Percentiles rank a stretch among this genome's conserved stretches.
Evolutionary conservation across 2,113 vertebrate species (phyloP).

Genomic region (Erpornis zantholeuca): DNA sequence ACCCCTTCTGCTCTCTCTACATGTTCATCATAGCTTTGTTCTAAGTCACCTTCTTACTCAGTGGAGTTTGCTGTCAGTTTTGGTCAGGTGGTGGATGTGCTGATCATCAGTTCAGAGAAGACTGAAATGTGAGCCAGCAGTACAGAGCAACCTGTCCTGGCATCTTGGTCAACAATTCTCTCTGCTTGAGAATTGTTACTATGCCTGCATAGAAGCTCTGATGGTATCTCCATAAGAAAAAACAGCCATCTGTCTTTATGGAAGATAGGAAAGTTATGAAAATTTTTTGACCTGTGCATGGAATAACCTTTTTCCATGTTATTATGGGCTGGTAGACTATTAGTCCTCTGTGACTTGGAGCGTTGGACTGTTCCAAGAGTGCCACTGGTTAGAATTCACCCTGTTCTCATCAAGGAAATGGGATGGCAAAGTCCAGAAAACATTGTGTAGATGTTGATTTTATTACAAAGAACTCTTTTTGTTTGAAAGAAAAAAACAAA

Average conservation of each 20-base stretch:
- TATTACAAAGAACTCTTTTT: neutral
- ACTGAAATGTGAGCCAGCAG: neutral
- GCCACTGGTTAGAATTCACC: neutral
- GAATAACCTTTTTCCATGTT: neutral
- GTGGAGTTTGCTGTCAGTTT: neutral
- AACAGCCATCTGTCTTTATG: neutral
- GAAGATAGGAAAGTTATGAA: neutral
- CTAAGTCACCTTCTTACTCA: neutral
- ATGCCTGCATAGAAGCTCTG: neutral
- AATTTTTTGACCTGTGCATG: neutral
- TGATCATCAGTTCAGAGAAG: neutral
- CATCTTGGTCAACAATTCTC: neutral
- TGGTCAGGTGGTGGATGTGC: neutral
- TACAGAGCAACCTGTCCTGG: neutral
- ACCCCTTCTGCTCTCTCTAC: neutral
- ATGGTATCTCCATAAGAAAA: neutral
- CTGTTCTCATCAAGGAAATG: neutral
- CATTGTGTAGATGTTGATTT: neutral
- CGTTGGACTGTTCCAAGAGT: neutral
- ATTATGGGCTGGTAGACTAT: neutral
- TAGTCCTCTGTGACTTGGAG: neutral
- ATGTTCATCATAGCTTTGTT: neutral
- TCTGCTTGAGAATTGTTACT: no score
- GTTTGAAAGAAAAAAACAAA: neutral
- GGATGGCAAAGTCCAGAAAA: neutral